Percentiles rank a stretch among this genome's conserved stretches.
Evolutionary conservation across 1,140 invertebrate species (phyloP).

Genomic region (Ylistrum balloti): DNA sequence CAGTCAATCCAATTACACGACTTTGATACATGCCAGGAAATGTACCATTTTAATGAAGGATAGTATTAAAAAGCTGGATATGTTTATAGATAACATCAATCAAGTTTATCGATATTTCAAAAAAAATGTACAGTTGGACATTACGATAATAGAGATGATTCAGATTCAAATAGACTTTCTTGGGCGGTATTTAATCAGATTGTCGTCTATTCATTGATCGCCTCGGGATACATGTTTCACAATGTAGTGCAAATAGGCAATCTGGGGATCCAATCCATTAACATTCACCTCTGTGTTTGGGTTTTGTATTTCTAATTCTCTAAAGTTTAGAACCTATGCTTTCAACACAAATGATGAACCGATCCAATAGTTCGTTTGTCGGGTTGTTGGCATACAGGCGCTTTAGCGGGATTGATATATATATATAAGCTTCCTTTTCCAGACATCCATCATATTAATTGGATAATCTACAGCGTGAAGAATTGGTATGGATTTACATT

Average conservation of each 20-base stretch:
- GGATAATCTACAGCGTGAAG: not conserved
- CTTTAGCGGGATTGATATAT: not conserved
- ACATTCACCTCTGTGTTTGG: not conserved
- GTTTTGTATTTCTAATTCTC: not conserved
- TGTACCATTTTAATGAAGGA: not conserved
- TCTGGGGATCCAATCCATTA: not conserved
- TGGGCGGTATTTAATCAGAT: not conserved
- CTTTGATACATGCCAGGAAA: not conserved
- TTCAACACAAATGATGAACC: not conserved
- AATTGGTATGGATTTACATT: not conserved
- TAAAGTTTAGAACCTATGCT: not conserved
- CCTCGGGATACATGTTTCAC: not conserved
- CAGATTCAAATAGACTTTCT: not conserved
- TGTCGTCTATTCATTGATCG: not conserved
- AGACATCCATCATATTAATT: conserved; percentile 29
- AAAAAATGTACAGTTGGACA: not conserved
- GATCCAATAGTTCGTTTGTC: not conserved
- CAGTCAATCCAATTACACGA: not conserved
- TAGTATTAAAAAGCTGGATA: not conserved
- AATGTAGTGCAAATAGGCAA: not conserved
- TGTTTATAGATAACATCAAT: not conserved
- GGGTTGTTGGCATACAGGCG: not conserved
- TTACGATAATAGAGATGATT: not conserved
- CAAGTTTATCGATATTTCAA: not conserved
- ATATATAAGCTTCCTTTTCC: not conserved